phyloP scores from a whole-genome alignment of 2,888 invertebrate genomes.

The Agrochola litura region DNA sequence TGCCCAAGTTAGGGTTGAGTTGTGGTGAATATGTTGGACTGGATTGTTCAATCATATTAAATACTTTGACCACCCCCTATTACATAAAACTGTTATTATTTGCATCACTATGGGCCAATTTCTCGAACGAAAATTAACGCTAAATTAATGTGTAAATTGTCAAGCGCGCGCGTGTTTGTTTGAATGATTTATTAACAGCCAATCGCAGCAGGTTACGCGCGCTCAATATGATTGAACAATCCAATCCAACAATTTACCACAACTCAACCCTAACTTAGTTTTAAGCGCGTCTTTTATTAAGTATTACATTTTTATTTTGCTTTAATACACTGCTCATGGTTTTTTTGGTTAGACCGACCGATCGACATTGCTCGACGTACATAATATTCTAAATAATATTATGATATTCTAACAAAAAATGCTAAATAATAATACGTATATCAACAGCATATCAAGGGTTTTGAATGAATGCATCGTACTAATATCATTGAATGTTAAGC shows the following conservation, averaged over 20 bases:
- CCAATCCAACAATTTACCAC: no score
- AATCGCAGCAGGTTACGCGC: not conserved
- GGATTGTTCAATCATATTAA: not conserved
- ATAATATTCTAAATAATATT: conserved; percentile 25
- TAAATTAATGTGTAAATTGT: no score
- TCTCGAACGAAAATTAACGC: no score
- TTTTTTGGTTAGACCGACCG: not conserved
- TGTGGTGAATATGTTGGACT: not conserved
- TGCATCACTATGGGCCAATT: not conserved
- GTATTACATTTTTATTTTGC: not conserved
- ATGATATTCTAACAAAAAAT: not conserved
- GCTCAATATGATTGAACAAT: no score
- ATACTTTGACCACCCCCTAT: not conserved
- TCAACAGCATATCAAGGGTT: conserved; percentile 27
- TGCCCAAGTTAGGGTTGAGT: not conserved
- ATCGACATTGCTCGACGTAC: not conserved
- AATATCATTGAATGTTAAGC: conserved; percentile 10
- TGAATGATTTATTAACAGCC: not conserved
- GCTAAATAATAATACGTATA: not conserved
- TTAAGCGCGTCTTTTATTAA: not conserved
- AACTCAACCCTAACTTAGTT: not conserved
- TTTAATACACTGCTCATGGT: not conserved
- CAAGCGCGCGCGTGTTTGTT: not conserved
- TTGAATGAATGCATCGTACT: not conserved
- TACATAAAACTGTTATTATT: not conserved